phyloP scores from a whole-genome alignment of 37 sponge, comb jelly and placozoan genomes.

The Beroe forskalii region DNA sequence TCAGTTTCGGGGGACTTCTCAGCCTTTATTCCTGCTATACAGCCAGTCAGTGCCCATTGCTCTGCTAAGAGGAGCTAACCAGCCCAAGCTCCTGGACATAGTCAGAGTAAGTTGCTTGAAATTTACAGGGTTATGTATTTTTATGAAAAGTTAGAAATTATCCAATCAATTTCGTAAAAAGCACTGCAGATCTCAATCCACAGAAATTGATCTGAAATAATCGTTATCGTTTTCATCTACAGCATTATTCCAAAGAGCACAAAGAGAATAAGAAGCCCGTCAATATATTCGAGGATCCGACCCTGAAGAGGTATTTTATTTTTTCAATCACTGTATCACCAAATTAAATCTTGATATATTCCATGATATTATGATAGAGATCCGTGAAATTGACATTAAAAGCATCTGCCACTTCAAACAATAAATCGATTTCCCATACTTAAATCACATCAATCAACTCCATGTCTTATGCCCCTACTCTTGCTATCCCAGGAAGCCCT shows the following conservation, averaged over 20 bases:
- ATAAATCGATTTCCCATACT: no score
- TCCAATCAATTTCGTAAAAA: neutral
- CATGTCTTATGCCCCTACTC: no score
- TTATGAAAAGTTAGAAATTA: neutral
- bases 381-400: no score
- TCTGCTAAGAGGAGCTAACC: neutral
- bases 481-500: conserved; percentile 39
- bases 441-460: no score
- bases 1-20: conserved; percentile 46
- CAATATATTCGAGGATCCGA: conserved; percentile 48
- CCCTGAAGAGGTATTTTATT: conserved; percentile 60
- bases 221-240: no score
- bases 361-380: no score
- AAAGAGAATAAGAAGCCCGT: conserved; percentile 40
- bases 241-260: conserved; percentile 11
- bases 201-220: no score
- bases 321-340: no score
- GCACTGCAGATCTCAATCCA: no score
- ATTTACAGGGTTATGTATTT: neutral
- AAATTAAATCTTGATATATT: no score
- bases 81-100: conserved; percentile 50
- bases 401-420: no score
- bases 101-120: conserved; percentile 31
- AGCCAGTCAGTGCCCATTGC: conserved; percentile 14
- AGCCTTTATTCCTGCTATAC: conserved; percentile 27